Conservation (phyloP, 2,113 vertebrate genomes). For the Istiophorus platypterus region DNA sequence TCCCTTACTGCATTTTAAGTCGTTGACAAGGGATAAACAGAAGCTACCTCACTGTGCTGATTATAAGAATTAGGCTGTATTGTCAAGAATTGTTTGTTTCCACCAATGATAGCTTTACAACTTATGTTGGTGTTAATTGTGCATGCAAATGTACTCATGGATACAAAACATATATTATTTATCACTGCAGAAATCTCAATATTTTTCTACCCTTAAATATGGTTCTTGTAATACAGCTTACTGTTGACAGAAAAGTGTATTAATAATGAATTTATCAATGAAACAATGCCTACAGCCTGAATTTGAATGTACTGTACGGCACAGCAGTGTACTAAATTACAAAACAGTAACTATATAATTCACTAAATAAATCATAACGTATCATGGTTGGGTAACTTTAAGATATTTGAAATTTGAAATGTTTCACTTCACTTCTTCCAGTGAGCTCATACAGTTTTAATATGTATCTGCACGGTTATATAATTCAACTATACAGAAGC, state of each 20-base stretch:
- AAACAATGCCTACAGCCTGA: background rate
- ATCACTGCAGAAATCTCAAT: background rate
- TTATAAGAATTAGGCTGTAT: background rate
- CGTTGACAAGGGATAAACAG: slow-evolving; percentile 32
- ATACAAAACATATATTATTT: background rate
- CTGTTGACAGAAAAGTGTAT: background rate
- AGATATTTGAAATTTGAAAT: background rate
- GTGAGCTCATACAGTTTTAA: background rate
- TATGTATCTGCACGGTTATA: background rate
- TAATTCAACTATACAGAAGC: background rate
- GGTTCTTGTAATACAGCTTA: background rate
- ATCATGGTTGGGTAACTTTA: background rate
- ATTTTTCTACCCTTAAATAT: background rate
- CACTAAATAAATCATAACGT: background rate
- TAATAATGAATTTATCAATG: background rate
- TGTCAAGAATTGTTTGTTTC: background rate
- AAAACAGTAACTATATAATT: background rate
- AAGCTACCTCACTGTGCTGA: background rate
- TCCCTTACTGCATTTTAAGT: slow-evolving; percentile 40
- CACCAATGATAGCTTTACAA: background rate
- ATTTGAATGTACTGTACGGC: background rate
- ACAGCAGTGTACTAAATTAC: background rate
- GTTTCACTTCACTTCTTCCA: background rate
- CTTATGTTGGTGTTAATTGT: background rate
- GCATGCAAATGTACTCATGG: background rate